Conservation (phyloP, 2,797 vertebrate genomes). For the Pygocentrus nattereri region DNA sequence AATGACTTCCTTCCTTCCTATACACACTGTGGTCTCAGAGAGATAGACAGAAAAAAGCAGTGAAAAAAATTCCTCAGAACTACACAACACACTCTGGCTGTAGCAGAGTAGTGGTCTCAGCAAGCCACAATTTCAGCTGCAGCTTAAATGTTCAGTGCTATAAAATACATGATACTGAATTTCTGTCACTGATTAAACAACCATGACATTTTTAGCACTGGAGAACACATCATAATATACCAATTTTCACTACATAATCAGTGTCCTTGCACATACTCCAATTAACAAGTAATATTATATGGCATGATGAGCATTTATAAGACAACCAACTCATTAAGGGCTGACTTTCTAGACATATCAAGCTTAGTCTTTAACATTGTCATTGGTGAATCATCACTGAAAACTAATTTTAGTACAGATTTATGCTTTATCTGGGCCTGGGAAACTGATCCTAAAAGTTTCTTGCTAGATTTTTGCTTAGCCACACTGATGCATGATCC, state of each 20-base stretch:
- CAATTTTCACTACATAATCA: neutral
- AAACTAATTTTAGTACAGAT: neutral
- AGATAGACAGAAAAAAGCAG: neutral
- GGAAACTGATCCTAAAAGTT: too few species aligned
- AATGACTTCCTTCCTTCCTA: conserved; percentile 33
- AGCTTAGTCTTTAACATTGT: neutral
- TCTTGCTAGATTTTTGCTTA: too few species aligned
- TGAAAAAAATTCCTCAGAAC: too few species aligned
- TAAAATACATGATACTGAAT: neutral
- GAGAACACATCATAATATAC: neutral
- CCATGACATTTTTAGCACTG: neutral
- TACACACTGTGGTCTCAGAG: neutral
- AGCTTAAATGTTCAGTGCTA: neutral
- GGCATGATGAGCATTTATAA: neutral
- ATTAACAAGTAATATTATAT: neutral
- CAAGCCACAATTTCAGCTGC: neutral
- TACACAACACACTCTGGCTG: neutral
- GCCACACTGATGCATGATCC: too few species aligned
- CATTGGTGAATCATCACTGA: neutral
- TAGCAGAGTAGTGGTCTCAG: neutral
- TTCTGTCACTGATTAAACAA: neutral
- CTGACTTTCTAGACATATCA: neutral
- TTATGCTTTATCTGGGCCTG: too few species aligned
- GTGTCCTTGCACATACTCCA: neutral
- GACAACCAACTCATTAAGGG: neutral